These are phyloP conservation scores for Gnathonemus longibarbis DNA, from an alignment of 2,113 vertebrate species.

Conservation along the genomic window DNA sequence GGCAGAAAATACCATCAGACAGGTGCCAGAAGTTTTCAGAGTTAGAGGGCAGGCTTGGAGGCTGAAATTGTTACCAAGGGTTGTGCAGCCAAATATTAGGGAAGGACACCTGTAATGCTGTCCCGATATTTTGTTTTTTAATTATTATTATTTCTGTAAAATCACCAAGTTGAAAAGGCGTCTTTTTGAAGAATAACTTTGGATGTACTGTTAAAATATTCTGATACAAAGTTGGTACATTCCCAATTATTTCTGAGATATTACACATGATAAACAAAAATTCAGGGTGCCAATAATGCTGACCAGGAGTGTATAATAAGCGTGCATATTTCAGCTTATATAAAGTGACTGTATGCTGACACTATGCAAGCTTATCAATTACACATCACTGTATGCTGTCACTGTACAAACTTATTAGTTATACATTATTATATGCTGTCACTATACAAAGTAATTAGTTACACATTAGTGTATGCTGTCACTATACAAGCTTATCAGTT, in stretches of 20 bases:
- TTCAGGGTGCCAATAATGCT: neutral
- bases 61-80: too few relatives aligned
- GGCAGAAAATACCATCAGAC: neutral
- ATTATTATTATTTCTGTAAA: too few relatives aligned
- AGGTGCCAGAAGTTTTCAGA: too few relatives aligned
- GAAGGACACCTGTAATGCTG: neutral
- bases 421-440: neutral
- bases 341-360: neutral
- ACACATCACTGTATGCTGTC: neutral
- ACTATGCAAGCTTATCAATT: neutral
- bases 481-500: too few relatives aligned
- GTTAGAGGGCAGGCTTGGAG: too few relatives aligned
- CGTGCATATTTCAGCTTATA: neutral
- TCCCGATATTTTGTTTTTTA: neutral
- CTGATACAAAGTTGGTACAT: neutral
- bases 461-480: neutral
- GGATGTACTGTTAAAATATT: neutral
- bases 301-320: neutral
- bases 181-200: neutral
- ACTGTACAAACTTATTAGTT: neutral
- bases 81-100: neutral
- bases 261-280: neutral
- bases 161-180: neutral
- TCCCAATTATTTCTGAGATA: neutral
- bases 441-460: neutral